Evolutionary conservation across 2,888 invertebrate genomes (phyloP), one percentile per base, ranked within the genome.

Genomic region (Catonia carolina): DNA sequence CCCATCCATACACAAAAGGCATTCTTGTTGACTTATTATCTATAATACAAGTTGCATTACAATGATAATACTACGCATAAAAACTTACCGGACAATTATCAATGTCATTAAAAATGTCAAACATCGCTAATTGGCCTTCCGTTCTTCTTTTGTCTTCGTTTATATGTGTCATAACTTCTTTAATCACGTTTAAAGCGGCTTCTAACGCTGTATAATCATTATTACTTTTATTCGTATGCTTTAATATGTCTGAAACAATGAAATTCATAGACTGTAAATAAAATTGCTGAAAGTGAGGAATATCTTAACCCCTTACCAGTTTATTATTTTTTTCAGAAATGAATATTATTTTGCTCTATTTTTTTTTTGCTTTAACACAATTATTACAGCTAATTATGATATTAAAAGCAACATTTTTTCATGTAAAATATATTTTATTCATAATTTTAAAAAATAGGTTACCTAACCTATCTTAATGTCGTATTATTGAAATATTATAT

Each of bases 121-220:
- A 96, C 81, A 98, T 89, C 65, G 89, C 92, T 71, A 95, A 82
- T 73, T 95, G 92, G 12, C 91, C 91, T 75, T 98, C 98, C 1
- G 96, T 94, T 77, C 89, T 91, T 67, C 96, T 80, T 74, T 96
- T 97, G 75, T 96, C 95, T 77, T 98, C 97, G 75, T 99, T 99
- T 66, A 99, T 95, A 72, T 93, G 89, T 67, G 89, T 89, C 86
- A 94, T 91, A 39, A 96, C 94, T 77, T 93, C 89, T 70, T 91
- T 87, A 68, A 97, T 84, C 62, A 88, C 86, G 67, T 84, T 87
- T 65, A 95, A 78, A 55, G 96, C 93, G 71, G 87, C 81, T 70
- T 89, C 89, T 67, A 97, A 76, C 65, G 87, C 85, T 58, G 77
- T 75, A 74, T 90, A 83, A 77, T 97, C 97, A n/a, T 87, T 82